Conservation (phyloP, 2,888 invertebrate species). For the Agrypnus murinus region DNA sequence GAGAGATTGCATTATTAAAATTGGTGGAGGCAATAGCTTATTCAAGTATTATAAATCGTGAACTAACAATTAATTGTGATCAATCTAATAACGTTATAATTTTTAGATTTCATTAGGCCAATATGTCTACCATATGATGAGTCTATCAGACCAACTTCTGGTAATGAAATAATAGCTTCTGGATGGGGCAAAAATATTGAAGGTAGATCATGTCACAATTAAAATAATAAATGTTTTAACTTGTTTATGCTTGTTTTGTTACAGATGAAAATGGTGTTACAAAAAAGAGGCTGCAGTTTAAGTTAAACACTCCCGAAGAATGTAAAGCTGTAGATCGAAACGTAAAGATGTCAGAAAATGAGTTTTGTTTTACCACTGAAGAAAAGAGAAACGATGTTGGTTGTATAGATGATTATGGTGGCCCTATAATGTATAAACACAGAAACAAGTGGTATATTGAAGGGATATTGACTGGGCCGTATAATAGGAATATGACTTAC, state of each 20-base stretch:
- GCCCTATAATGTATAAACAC: conserved; percentile 11
- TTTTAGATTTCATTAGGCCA: conserved; percentile 5
- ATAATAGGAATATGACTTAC: not conserved
- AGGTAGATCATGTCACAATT: no score
- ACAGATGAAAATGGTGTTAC: no score
- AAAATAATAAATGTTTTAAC: no score
- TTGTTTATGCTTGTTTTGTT: no score
- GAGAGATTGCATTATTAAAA: not conserved
- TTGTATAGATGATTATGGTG: conserved; percentile 11
- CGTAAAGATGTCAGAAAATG: no score
- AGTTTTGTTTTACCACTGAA: not conserved
- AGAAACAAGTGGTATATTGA: not conserved
- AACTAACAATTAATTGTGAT: no score
- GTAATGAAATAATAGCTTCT: not conserved
- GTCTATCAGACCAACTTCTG: not conserved
- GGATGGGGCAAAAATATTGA: conserved; percentile 12
- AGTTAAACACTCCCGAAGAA: not conserved
- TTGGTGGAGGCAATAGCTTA: not conserved
- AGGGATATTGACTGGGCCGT: not conserved
- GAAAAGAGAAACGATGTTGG: conserved; percentile 3
- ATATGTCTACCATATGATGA: conserved; percentile 6
- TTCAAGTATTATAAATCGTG: conserved; percentile 1
- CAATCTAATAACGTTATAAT: no score
- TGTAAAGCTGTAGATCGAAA: not conserved
- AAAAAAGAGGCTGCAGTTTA: conserved; percentile 3